phyloP scores from a whole-genome alignment of 2,888 invertebrate species.

The Scrobipalpa costella region DNA sequence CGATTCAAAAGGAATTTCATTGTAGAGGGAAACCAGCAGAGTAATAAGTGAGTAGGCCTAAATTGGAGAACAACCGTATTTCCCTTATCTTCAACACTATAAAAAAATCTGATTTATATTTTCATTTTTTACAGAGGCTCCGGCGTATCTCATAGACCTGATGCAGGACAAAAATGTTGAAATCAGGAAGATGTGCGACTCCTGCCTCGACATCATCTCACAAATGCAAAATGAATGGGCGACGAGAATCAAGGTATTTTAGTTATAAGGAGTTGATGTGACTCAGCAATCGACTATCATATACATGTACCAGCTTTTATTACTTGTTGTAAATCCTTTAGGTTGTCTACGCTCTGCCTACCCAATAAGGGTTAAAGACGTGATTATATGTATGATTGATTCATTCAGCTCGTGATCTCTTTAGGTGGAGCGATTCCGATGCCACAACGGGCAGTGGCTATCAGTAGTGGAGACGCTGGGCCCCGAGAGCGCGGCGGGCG shows the following conservation, averaged over 20 bases:
- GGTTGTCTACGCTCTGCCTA: too few relatives aligned
- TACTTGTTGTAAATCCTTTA: too few relatives aligned
- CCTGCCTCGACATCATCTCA: slow-evolving; percentile 96
- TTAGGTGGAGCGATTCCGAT: slow-evolving; percentile 94
- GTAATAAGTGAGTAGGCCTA: too few relatives aligned
- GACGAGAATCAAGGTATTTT: slow-evolving; percentile 92
- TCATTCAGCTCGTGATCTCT: not conserved
- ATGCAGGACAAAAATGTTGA: slow-evolving; percentile 98
- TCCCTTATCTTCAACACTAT: too few relatives aligned
- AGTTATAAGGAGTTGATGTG: too few relatives aligned
- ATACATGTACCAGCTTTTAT: too few relatives aligned
- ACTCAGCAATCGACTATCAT: too few relatives aligned
- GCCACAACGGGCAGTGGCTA: slow-evolving; percentile 99
- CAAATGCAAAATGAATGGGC: slow-evolving; percentile 96
- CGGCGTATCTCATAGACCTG: slow-evolving; percentile 97
- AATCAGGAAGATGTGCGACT: slow-evolving; percentile 96
- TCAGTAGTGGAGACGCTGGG: slow-evolving; percentile 93
- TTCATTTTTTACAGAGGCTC: slow-evolving; percentile 85
- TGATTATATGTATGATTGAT: not conserved
- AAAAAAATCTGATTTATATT: not conserved
- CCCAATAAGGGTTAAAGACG: too few relatives aligned
- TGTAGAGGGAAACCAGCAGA: too few relatives aligned
- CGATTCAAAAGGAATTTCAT: too few relatives aligned
- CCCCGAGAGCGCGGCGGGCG: slow-evolving; percentile 78
- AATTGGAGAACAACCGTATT: too few relatives aligned